Conservation (phyloP, 2,797 vertebrate species). For the Pseudochromis fuscus region DNA sequence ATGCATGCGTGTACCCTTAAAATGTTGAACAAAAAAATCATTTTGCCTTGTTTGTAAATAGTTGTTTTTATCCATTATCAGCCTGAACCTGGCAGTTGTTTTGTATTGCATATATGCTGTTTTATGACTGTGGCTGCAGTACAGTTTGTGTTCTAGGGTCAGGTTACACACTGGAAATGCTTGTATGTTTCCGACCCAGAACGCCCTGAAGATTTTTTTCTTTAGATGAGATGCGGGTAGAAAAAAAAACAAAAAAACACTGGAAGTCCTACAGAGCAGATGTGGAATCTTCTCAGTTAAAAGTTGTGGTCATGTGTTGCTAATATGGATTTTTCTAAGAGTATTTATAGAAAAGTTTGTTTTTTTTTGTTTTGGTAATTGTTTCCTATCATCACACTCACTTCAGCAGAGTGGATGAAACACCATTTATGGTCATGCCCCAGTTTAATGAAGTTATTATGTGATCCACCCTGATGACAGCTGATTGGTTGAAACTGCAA, state of each 20-base stretch:
- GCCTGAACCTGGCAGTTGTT: conserved; percentile 65
- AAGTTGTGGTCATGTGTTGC: conserved; percentile 36
- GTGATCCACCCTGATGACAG: background rate
- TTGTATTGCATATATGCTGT: conserved; percentile 61
- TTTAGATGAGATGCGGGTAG: conserved; percentile 34
- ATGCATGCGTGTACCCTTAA: conserved; percentile 68
- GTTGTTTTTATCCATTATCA: conserved; percentile 64
- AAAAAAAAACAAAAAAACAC: too few species aligned
- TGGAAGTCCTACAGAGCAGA: conserved; percentile 48
- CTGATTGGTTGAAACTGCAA: conserved; percentile 12
- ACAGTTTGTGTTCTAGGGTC: conserved; percentile 40
- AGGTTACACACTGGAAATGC: conserved; percentile 43
- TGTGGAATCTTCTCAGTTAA: conserved; percentile 16
- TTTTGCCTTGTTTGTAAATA: conserved; percentile 71
- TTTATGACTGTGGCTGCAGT: conserved; percentile 61
- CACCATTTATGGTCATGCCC: background rate
- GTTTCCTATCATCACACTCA: conserved; percentile 14
- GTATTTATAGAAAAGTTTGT: conserved; percentile 69
- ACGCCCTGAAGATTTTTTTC: conserved; percentile 23
- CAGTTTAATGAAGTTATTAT: conserved; percentile 9
- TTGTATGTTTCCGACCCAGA: conserved; percentile 32
- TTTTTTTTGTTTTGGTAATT: conserved; percentile 4
- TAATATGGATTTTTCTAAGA: conserved; percentile 56
- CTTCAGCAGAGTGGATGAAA: conserved; percentile 1
- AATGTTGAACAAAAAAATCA: conserved; percentile 71